Evolutionary conservation across 2,113 vertebrate species (phyloP), one percentile per base, ranked within the genome.

Genomic region (Malurus melanocephalus): DNA sequence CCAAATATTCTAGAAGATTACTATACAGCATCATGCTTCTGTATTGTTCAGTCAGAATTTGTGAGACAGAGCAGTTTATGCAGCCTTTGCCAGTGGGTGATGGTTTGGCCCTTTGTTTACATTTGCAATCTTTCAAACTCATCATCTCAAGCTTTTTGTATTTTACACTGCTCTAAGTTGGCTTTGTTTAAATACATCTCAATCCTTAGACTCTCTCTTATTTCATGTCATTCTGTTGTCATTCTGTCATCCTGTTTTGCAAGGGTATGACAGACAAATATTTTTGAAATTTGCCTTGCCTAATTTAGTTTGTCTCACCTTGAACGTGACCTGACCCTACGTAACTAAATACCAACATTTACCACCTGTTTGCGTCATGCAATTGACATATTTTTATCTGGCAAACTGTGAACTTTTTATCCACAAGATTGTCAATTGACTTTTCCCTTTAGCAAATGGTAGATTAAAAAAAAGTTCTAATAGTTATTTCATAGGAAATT

Each of bases 221-320:
- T 78, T 51, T 93, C 10, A 20, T 35, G 14, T 16, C 27, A 91
- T 66, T 89, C 56, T 89, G 66, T 89, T 86, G 23, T 33, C 33
- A 33, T 33, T 33, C 33, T 33, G 33, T 33, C 33, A 79, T 67
- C 18, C 53, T 92, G 45, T 82, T 96, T 94, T 81, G 13, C 9
- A 93, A 93, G 28, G n/a, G 38, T 92, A 86, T 42, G 32, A 88
- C n/a, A 81, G 33, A 52, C 24, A 86, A 23, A n/a, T 40, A 35
- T n/a, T 80, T 95, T 90, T 92, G 67, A 88, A 94, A 90, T 83
- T 42, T 95, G 45, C 65, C 80, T 89, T 71, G 55, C 21, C 24
- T 91, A 72, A 93, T 95, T 93, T 76, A 93, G 94, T 85, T 79
- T 38, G 45, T 84, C 24, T 92, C 33, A 68, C 91, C 76, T 93